Evolutionary conservation across 2,888 invertebrate genomes (phyloP), one percentile per base, ranked within the genome.

Genomic region (Argyresthia goedartella): DNA sequence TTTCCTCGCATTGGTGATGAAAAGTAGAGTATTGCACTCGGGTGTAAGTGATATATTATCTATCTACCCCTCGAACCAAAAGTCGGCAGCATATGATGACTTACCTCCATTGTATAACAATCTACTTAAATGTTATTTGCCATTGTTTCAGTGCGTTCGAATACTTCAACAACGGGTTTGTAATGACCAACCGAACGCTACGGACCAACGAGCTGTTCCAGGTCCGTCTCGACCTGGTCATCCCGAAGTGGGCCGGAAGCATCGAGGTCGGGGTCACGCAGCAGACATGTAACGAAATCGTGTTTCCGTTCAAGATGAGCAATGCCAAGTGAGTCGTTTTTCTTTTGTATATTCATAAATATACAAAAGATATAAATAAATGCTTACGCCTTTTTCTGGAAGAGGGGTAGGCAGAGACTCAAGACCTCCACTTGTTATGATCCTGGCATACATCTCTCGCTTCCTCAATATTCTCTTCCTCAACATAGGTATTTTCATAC

Each of bases 281-380:
- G 54, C 95, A 96, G 78, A 92, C 93, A 59, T 95, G 97, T 1
- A 91, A 92, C 51, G 94, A 95, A 69, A 82, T 96, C 57, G 93
- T 95, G 62, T 95, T 95, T 84, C 97, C 97, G 33, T 96, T 95
- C 65, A 97, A 96, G 49, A 96, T 97, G 96, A 97, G 96, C 52
- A 96, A 96, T 73, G 94, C 96, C 55, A 89, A 92, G 92, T 93
- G 69, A 73, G 87, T 25, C 25, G 25, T 6, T 25, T 25, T 6
- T 25, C n/a, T n/a, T n/a, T 69, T 49, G 36, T 15, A 39, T 15
- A 45, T n/a, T 14, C 16, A 16, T 36, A 25, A 7, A 41, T 25
- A 25, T 14, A 8, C 46, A n/a, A n/a, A n/a, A 44, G 13, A 4
- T 1, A 41, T 56, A 7, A 7, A 36, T 36, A 7, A 36, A 10